Conservation (phyloP, 2,888 invertebrate genomes). For the Archaeoteleia sp. region DNA sequence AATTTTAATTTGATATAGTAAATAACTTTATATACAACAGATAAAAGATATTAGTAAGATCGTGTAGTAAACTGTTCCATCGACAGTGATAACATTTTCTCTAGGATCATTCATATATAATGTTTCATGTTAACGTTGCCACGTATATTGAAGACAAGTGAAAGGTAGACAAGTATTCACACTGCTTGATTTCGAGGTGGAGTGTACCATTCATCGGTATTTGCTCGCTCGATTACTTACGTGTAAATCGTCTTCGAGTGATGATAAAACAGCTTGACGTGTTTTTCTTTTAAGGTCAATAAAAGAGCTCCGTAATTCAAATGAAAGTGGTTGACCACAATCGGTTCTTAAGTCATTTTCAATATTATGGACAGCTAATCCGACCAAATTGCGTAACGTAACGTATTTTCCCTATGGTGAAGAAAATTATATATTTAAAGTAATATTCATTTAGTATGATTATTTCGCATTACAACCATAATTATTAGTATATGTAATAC, state of each 20-base stretch:
- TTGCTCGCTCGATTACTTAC: slow-evolving; percentile 55
- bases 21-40: too few relatives aligned
- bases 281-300: slow-evolving; percentile 72
- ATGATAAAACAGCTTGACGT: slow-evolving; percentile 72
- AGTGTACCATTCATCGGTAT: not conserved
- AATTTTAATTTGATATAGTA: too few relatives aligned
- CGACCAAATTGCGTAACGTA: slow-evolving; percentile 82
- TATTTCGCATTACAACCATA: not conserved
- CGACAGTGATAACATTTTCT: too few relatives aligned
- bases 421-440: slow-evolving; percentile 20
- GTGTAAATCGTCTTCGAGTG: slow-evolving; percentile 73
- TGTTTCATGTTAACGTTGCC: too few relatives aligned
- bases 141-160: slow-evolving; percentile 1
- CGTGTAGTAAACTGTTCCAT: too few relatives aligned
- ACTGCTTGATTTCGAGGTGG: too few relatives aligned
- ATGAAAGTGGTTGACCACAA: slow-evolving; percentile 65
- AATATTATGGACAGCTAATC: slow-evolving; percentile 79
- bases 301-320: slow-evolving; percentile 67
- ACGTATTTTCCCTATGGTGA: slow-evolving; percentile 80
- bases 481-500: too few relatives aligned
- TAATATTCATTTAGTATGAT: slow-evolving; percentile 7
- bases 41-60: too few relatives aligned
- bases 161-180: too few relatives aligned
- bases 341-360: slow-evolving; percentile 77
- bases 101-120: too few relatives aligned